Percentiles rank a stretch among this genome's conserved stretches.
Evolutionary conservation across 2,113 vertebrate genomes (phyloP).

Genomic region (Alectura lathami): DNA sequence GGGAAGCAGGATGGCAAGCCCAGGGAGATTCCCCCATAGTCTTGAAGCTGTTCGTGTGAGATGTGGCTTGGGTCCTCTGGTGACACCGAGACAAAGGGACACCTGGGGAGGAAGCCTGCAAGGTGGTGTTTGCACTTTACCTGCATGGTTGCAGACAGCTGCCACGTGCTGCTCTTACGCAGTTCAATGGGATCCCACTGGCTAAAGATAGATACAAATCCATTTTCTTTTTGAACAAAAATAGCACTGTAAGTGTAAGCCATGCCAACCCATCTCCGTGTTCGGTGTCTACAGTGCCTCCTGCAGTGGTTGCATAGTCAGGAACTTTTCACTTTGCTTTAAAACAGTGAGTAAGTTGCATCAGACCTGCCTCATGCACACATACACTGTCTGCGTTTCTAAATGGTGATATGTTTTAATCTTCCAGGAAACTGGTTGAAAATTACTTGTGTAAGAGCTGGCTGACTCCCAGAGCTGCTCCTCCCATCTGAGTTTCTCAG

Average conservation of each 20-base stretch:
- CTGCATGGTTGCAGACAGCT: background rate
- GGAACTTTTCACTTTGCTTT: background rate
- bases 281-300: too few relatives aligned
- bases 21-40: background rate
- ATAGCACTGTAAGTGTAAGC: background rate
- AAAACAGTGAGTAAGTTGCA: too few relatives aligned
- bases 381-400: accelerated
- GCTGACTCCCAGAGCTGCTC: accelerated
- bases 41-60: background rate
- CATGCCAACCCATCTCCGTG: accelerated
- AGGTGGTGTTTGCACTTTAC: too few relatives aligned
- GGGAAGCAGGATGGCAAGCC: background rate
- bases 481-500: background rate
- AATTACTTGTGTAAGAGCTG: accelerated
- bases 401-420: accelerated
- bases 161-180: accelerated
- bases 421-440: background rate
- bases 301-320: accelerated
- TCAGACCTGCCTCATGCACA: background rate
- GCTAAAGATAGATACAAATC: too few relatives aligned
- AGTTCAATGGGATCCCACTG: background rate
- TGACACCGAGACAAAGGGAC: background rate
- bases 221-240: background rate
- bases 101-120: background rate
- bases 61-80: background rate